Evolutionary conservation across 2,797 vertebrate genomes (phyloP).

Genomic region (Heterohyrax brucei): DNA sequence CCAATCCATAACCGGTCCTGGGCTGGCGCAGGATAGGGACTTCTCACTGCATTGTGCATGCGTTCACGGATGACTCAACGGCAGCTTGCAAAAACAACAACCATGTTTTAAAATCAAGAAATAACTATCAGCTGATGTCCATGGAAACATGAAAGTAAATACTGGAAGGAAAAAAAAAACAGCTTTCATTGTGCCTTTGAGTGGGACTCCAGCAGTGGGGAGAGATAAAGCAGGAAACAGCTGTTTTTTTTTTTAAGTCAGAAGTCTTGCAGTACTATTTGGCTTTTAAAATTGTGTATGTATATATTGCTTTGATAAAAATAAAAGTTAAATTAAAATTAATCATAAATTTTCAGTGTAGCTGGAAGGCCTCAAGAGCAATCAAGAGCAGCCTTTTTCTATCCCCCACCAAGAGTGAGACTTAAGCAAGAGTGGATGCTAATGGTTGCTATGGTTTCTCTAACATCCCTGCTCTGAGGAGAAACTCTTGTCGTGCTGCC

Average conservation of each 20-base stretch:
- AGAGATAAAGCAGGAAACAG: conserved; percentile 1
- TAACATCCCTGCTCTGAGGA: conserved; percentile 56
- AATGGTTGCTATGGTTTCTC: conserved; percentile 84
- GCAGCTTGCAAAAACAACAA: too few relatives aligned
- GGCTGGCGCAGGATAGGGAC: neutral
- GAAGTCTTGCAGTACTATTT: conserved; percentile 45
- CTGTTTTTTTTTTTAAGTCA: conserved; percentile 58
- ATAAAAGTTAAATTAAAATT: conserved; percentile 82
- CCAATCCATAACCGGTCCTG: neutral
- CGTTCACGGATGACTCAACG: neutral
- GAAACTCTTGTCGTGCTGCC: conserved; percentile 48
- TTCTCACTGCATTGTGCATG: neutral
- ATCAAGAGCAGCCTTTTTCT: conserved; percentile 17
- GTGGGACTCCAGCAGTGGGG: neutral
- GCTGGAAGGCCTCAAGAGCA: conserved; percentile 76
- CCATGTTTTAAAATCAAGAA: conserved; percentile 13
- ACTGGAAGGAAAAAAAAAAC: conserved; percentile 12
- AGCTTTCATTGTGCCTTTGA: neutral
- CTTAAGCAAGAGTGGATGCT: neutral
- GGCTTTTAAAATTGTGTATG: conserved; percentile 83
- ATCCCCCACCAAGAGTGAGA: conserved; percentile 33
- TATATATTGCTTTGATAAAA: conserved; percentile 79
- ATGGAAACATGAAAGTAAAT: neutral
- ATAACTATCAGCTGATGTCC: neutral
- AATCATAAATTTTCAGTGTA: conserved; percentile 70